These are phyloP conservation scores for Camelus dromedarius DNA, from an alignment of 2,113 vertebrate species.

Conservation along the genomic window DNA sequence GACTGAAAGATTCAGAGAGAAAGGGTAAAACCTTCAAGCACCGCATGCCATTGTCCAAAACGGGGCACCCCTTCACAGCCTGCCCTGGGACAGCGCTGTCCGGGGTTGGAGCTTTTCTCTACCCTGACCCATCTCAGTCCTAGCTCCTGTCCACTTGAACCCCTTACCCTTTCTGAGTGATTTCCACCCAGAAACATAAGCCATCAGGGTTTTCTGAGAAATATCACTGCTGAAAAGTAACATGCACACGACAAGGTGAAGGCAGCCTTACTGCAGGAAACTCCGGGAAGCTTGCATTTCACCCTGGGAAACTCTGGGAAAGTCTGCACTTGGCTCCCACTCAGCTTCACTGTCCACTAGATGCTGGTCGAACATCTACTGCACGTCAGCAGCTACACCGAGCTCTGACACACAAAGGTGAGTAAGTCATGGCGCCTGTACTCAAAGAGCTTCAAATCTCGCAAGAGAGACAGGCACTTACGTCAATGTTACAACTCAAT, in stretches of 20 bases:
- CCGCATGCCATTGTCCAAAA: neutral
- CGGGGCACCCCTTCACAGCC: neutral
- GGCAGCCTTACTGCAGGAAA: neutral
- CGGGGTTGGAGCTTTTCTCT: neutral
- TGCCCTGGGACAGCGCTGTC: neutral
- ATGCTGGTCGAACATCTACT: neutral
- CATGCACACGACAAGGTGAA: neutral
- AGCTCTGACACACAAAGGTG: neutral
- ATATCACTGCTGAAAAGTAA: neutral
- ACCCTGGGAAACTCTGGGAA: neutral
- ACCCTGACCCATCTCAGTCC: neutral
- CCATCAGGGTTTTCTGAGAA: neutral
- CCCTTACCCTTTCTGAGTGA: neutral
- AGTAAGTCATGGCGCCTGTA: neutral
- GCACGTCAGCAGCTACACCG: neutral
- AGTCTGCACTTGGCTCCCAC: neutral
- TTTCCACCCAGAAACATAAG: neutral
- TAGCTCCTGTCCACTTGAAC: neutral
- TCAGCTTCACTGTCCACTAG: neutral
- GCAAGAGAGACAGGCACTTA: neutral
- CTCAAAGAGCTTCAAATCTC: neutral
- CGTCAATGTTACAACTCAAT: neutral
- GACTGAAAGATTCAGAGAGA: neutral
- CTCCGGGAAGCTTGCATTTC: neutral
- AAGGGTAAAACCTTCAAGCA: neutral